Evolutionary conservation across 2,797 vertebrate species (phyloP), one percentile per base, ranked within the genome.

Genomic region (Carcharodon carcharias): DNA sequence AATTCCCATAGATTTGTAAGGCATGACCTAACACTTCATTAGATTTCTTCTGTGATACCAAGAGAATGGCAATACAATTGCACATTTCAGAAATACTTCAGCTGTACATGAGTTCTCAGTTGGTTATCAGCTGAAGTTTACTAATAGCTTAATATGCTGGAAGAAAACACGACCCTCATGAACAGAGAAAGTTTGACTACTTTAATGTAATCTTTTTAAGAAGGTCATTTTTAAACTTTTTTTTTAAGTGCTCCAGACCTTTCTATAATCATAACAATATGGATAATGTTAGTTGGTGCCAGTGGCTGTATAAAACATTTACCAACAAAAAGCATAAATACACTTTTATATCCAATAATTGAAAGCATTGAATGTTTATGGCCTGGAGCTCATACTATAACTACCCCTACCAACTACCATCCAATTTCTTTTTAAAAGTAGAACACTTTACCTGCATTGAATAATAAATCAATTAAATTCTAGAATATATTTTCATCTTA

Each of bases 381-480:
- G 67, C 93, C 61, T 95, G 50, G 45, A 50, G 23, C 93, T 11
- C 18, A 71, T 16, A 95, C 9, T 71, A 54, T 71, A 69, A 95
- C 23, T 67, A 65, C 92, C 9, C 69, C 71, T 21, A 54, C 11
- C 40, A 95, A 95, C 56, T 61, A 63, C 61, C n/a, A 35, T 91
- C 56, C 31, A 69, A 63, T 31, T 95, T 77, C 31, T 77, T 65
- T 95, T 23, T 18, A 45, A 45, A 61, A 95, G 71, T 71, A 95
- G 95, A 54, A 67, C 40, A 71, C 45, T 35, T 71, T 95, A 69
- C 65, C 65, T 23, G 92, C 40, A 67, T 95, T 71, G 23, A 50
- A 95, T 65, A 95, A 95, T 71, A 71, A 95, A 71, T 92, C 89
- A 92, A 92, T 95, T 95, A 54, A 28, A 69, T 71, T 95, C 40